Conservation (phyloP, 2,888 invertebrate species). For the Sinhomidia bicolor region DNA sequence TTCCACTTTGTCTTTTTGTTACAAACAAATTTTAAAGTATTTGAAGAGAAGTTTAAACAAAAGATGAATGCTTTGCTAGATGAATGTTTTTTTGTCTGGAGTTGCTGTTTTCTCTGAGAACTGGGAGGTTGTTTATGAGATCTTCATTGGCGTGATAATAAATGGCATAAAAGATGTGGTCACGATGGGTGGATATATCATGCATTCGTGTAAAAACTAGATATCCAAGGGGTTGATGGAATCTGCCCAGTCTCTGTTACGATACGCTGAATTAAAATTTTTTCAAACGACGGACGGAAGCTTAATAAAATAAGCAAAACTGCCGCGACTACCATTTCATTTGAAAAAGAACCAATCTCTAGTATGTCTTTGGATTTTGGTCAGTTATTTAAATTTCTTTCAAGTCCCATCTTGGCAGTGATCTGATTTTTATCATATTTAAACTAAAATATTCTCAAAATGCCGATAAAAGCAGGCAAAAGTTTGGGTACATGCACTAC, state of each 20-base stretch:
- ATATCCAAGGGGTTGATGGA: background rate
- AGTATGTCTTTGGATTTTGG: background rate
- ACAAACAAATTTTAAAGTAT: background rate
- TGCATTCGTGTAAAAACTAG: background rate
- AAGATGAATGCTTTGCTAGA: background rate
- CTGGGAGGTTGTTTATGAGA: conserved; percentile 44
- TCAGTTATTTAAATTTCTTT: too few relatives aligned
- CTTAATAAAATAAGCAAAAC: background rate
- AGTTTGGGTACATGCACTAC: too few relatives aligned
- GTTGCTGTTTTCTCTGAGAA: background rate
- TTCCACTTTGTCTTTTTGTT: conserved; percentile 3
- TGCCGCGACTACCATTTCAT: background rate
- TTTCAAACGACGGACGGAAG: background rate
- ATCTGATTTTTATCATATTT: too few relatives aligned
- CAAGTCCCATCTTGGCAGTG: too few relatives aligned
- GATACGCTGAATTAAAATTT: background rate
- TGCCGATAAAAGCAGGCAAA: too few relatives aligned
- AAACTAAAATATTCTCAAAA: too few relatives aligned
- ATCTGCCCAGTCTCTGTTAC: background rate
- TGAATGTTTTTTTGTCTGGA: conserved; percentile 5
- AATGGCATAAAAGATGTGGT: conserved; percentile 1
- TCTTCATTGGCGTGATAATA: conserved; percentile 39
- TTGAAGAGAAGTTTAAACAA: background rate
- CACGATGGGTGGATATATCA: conserved; percentile 37
- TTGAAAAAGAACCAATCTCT: background rate